These are phyloP conservation scores for Drosophila quinaria DNA, from an alignment of 2,888 invertebrate species.

Conservation along the genomic window DNA sequence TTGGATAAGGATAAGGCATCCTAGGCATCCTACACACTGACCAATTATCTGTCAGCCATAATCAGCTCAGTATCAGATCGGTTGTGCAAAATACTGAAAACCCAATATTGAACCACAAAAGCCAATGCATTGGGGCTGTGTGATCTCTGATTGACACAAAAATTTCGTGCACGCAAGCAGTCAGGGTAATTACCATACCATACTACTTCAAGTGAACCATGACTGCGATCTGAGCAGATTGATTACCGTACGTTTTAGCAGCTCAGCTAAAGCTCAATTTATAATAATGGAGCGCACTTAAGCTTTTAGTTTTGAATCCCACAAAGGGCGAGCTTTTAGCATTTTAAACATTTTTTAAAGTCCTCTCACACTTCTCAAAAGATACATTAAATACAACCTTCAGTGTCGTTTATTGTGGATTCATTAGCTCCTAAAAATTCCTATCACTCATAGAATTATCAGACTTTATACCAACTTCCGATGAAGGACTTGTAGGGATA, in stretches of 20 bases:
- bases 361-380: not conserved
- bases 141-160: constrained; percentile 76
- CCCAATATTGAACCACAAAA: constrained; percentile 56
- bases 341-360: constrained; percentile 3
- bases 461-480: too few relatives aligned
- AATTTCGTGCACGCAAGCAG: constrained; percentile 77
- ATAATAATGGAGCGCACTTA: constrained; percentile 62
- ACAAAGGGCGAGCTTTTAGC: constrained; percentile 3
- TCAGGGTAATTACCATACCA: constrained; percentile 66
- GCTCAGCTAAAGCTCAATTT: constrained; percentile 64
- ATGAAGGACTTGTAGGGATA: too few relatives aligned
- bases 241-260: constrained; percentile 73
- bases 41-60: constrained; percentile 73
- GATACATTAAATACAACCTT: too few relatives aligned
- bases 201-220: constrained; percentile 43
- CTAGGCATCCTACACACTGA: constrained; percentile 17
- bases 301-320: constrained; percentile 9
- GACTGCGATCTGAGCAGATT: constrained; percentile 71
- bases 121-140: constrained; percentile 53
- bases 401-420: too few relatives aligned
- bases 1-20: constrained; percentile 4
- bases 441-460: too few relatives aligned
- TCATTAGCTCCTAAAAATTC: too few relatives aligned
- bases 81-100: constrained; percentile 56
- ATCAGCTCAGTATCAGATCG: constrained; percentile 54